Evolutionary conservation across 2,888 invertebrate species (phyloP).

Genomic region (Theodoxus fluviatilis): DNA sequence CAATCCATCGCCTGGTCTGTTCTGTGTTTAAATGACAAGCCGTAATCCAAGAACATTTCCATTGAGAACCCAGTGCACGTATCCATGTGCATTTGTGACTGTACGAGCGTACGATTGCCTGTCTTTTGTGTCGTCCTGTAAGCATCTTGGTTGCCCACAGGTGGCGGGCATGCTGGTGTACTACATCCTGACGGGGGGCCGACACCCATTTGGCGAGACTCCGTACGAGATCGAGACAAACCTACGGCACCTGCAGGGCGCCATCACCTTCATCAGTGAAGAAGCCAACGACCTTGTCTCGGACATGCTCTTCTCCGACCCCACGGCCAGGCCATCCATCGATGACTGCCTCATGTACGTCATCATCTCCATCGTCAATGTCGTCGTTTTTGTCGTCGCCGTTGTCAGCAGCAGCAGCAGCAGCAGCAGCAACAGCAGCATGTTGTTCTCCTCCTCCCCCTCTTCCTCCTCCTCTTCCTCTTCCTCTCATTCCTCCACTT

Average conservation of each 20-base stretch:
- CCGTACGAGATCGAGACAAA: constrained; percentile 42
- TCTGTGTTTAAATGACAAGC: no score
- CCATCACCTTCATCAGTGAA: constrained; percentile 40
- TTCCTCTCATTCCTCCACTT: neutral
- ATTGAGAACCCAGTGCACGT: no score
- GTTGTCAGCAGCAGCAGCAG: neutral
- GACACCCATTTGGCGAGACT: constrained; percentile 54
- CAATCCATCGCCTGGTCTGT: no score
- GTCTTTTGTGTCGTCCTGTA: no score
- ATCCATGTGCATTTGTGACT: no score
- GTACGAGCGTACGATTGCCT: no score
- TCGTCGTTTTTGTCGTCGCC: neutral
- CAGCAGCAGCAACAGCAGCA: neutral
- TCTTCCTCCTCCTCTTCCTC: neutral
- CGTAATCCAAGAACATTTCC: no score
- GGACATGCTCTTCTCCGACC: constrained; percentile 45
- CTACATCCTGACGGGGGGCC: constrained; percentile 56
- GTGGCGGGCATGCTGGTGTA: constrained; percentile 40
- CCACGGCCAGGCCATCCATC: constrained; percentile 40
- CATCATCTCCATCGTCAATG: neutral
- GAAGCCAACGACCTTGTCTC: constrained; percentile 51
- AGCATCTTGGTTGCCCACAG: no score
- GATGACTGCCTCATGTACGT: constrained; percentile 38
- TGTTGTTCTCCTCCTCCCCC: neutral
- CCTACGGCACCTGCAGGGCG: constrained; percentile 37